These are phyloP conservation scores for Gnathonemus echidnorhynchus DNA, from an alignment of 2,113 vertebrate genomes.

Conservation along the genomic window DNA sequence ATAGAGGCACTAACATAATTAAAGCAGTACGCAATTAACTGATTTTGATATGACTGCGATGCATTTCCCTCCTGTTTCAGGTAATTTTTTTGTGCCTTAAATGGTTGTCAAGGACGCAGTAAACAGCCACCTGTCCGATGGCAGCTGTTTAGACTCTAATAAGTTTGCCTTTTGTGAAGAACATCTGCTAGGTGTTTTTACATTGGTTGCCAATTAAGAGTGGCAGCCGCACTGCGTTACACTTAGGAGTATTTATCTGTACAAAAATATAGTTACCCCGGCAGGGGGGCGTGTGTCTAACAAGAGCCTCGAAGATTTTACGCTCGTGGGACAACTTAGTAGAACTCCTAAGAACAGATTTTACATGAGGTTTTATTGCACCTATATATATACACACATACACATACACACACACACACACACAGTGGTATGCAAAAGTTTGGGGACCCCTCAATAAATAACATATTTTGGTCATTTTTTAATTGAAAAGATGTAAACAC, in stretches of 20 bases:
- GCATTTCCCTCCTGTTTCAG: neutral
- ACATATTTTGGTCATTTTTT: no score
- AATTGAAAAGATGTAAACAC: no score
- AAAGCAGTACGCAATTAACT: neutral
- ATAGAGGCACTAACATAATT: neutral
- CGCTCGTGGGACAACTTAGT: no score
- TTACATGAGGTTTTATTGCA: no score
- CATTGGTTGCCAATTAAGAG: neutral
- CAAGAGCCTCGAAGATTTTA: neutral
- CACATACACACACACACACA: no score
- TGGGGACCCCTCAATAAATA: no score
- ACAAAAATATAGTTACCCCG: neutral
- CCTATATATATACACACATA: no score
- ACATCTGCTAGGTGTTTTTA: slow-evolving; percentile 28
- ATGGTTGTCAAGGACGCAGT: slow-evolving; percentile 30
- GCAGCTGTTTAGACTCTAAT: slow-evolving; percentile 26
- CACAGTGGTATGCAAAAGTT: no score
- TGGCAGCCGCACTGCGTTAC: neutral
- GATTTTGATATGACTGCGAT: neutral
- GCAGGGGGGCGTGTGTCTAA: neutral
- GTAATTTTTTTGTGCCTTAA: slow-evolving; percentile 24
- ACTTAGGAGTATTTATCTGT: neutral
- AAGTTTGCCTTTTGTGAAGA: slow-evolving; percentile 16
- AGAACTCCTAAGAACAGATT: no score
- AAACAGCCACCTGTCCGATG: slow-evolving; percentile 31